A percentile compares a stretch with the other conserved stretches of the same genome.
Evolutionary conservation across 2,888 invertebrate genomes (phyloP).

Genomic region (Zele albiditarsus): DNA sequence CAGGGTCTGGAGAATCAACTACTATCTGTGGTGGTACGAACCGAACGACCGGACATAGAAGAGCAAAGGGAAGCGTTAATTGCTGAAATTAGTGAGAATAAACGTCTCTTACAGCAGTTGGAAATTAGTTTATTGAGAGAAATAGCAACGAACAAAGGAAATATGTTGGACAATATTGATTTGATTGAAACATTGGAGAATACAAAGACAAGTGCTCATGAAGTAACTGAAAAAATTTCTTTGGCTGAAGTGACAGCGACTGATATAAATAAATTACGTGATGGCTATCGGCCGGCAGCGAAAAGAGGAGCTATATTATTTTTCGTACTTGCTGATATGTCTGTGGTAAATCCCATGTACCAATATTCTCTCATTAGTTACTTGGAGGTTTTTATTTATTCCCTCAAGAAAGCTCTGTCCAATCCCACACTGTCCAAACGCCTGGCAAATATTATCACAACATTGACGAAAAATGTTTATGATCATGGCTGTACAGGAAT

Average conservation of each 20-base stretch:
- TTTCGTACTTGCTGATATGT: constrained; percentile 93
- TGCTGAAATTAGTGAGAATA: constrained; percentile 89
- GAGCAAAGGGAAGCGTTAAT: constrained; percentile 89
- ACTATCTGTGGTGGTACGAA: constrained; percentile 90
- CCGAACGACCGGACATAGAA: constrained; percentile 90
- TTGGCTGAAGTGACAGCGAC: constrained; percentile 83
- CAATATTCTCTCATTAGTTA: constrained; percentile 92
- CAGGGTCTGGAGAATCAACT: constrained; percentile 93
- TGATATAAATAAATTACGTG: constrained; percentile 88
- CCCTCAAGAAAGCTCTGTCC: constrained; percentile 87
- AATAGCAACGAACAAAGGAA: constrained; percentile 89
- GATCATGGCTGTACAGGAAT: constrained; percentile 94
- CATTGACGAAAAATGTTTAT: constrained; percentile 90
- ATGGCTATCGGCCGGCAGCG: constrained; percentile 90
- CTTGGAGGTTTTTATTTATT: constrained; percentile 87
- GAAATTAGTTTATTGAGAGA: constrained; percentile 91
- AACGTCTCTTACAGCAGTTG: constrained; percentile 85
- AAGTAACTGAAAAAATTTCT: constrained; percentile 85
- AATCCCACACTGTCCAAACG: constrained; percentile 85
- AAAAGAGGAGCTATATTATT: constrained; percentile 91
- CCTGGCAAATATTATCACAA: constrained; percentile 86
- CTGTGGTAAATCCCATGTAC: constrained; percentile 91
- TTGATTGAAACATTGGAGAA: constrained; percentile 89
- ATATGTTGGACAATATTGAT: constrained; percentile 94
- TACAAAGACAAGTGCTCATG: constrained; percentile 89